A percentile compares a stretch with the other conserved stretches of the same genome.
Evolutionary conservation across 1,140 invertebrate species (phyloP).

Genomic region (Drosophila lini): DNA sequence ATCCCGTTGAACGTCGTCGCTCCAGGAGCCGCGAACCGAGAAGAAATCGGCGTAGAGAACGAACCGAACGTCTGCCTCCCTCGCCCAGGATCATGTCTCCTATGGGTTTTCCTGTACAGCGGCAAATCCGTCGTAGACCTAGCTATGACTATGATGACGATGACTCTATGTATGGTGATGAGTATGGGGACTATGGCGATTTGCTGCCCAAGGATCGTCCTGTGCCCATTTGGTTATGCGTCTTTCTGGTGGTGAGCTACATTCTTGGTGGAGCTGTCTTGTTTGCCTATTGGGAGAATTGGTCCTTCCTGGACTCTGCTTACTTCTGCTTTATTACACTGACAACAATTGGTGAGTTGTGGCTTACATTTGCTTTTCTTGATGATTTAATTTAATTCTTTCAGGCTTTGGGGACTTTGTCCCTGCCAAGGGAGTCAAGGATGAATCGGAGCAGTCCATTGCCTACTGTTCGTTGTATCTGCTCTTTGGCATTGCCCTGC

Average conservation of each 20-base stretch:
- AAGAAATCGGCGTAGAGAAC: constrained; percentile 54
- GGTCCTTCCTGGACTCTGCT: constrained; percentile 95
- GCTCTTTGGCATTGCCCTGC: constrained; percentile 96
- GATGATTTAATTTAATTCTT: neutral
- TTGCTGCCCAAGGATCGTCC: constrained; percentile 85
- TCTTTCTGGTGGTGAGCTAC: constrained; percentile 94
- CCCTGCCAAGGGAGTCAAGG: constrained; percentile 91
- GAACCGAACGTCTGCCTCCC: constrained; percentile 70
- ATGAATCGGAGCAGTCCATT: constrained; percentile 91
- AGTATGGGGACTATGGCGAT: constrained; percentile 85
- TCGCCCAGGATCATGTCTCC: constrained; percentile 89
- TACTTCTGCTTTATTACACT: constrained; percentile 98
- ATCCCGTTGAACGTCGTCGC: constrained; percentile 47
- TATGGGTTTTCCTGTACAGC: constrained; percentile 87
- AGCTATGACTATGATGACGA: constrained; percentile 78
- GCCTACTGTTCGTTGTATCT: constrained; percentile 96
- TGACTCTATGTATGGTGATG: constrained; percentile 85
- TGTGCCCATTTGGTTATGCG: constrained; percentile 96
- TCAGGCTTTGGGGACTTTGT: constrained; percentile 96
- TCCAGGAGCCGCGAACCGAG: constrained; percentile 52
- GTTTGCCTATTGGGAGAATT: constrained; percentile 94
- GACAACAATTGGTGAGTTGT: constrained; percentile 91
- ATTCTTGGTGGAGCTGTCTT: constrained; percentile 94
- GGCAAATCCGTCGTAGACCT: constrained; percentile 84
- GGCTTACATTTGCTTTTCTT: neutral